Base-by-base conservation (phyloP, 2,888 invertebrate species). In the Dryobotodes eremita region DNA sequence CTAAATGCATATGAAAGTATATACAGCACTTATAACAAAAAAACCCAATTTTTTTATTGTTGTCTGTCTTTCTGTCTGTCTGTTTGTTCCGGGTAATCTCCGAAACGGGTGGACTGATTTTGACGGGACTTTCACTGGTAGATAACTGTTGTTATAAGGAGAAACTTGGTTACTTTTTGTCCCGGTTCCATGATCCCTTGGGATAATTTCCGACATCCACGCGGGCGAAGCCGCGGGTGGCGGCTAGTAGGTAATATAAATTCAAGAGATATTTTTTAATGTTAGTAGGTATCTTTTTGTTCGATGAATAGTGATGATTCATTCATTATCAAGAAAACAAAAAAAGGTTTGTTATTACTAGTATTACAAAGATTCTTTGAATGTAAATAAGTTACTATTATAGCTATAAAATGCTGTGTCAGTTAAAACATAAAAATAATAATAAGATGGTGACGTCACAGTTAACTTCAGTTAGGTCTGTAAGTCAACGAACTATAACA, bases 401-500 rank as follows among this genome's bases (percentile, higher is more conserved):
- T 13, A 26, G 5, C 26, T 36, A 53, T 31, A 26, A 26, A 31
- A 23, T 11, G 3, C 55, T n/a, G 8, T 31, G 15, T 4, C 15
- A 65, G 65, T 50, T 42, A 70, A 26, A 11, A 48, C 4, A 42
- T 50, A 75, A 59, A 31, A 75, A 59, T 59, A n/a, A 59, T n/a
- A 61, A 36, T 61, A 3, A 36, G 2, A 20, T 26, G 2, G n/a
- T 53, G 42, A 57, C 55, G 10, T 62, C 36, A 62, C 50, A 57
- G 42, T 62, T 36, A 62, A 62, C 6, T 17, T 50, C 10, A 55
- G n/a, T 53, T 26, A 26, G 42, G 5, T 42, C 31, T 36, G 31
- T 13, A 79, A 57, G 64, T 65, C 57, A 65, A 82, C 20, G 77
- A 82, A 76, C 77, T 53, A 48, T 17, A 31, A 2, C 36, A 20